Percentiles rank a stretch among this genome's conserved stretches.
These are phyloP conservation scores for Sminthurinus aureus DNA, from an alignment of 2,888 invertebrate genomes.

Conservation along the genomic window DNA sequence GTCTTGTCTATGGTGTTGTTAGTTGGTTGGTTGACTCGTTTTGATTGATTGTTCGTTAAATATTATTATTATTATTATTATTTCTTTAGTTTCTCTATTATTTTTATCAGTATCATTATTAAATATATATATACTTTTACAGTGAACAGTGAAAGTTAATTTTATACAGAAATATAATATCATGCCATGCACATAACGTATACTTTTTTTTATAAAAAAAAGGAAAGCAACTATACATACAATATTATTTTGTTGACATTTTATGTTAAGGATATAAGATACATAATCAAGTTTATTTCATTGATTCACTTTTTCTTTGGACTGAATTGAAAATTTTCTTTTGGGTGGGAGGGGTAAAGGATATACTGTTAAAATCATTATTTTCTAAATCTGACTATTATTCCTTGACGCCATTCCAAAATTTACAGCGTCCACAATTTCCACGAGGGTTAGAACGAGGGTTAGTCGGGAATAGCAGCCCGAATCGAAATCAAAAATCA, in stretches of 20 bases:
- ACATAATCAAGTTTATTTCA: no score
- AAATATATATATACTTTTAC: not conserved
- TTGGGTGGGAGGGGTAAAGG: not conserved
- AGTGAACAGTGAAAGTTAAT: not conserved
- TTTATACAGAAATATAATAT: not conserved
- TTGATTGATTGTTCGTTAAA: not conserved
- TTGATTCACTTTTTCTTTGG: no score
- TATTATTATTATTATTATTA: not conserved
- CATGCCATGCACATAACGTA: not conserved
- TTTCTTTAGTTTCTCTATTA: not conserved
- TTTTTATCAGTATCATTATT: not conserved
- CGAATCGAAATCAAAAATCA: not conserved
- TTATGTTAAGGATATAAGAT: no score
- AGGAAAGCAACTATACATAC: no score
- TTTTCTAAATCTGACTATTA: not conserved
- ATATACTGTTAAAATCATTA: not conserved
- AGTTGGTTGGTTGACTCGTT: no score
- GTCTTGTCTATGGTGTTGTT: not conserved
- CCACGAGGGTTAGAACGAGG: constrained; percentile 46
- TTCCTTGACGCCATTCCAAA: no score
- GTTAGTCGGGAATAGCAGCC: constrained; percentile 38
- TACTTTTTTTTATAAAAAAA: not conserved
- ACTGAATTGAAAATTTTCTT: not conserved
- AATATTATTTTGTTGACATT: no score
- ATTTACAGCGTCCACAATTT: constrained; percentile 20